Evolutionary conservation across 2,797 vertebrate genomes (phyloP), one percentile per base, ranked within the genome.

Genomic region (Oryzias dopingdopingensis): DNA sequence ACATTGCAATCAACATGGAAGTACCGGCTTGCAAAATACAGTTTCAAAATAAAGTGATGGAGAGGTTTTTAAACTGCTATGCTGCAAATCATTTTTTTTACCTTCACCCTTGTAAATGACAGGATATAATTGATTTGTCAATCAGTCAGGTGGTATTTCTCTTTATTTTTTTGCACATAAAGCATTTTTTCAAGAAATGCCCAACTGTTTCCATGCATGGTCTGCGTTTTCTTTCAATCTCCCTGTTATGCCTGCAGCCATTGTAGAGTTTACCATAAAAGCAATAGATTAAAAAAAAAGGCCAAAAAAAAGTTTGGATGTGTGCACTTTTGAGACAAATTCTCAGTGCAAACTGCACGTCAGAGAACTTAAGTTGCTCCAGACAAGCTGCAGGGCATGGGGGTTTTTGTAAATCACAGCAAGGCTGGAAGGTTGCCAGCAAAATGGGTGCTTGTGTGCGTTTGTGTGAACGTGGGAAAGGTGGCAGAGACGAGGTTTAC

Each of bases 341-440:
- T 77, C 24, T 14, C 16, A 43, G 53, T 49, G 61, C 77, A 77
- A 77, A 75, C 43, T 63, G 56, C 62, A 53, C 71, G 62, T 72
- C 64, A 74, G 74, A 74, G n/a, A 4, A 46, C 26, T 64, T 58
- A 79, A 17, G 71, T 60, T 70, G 73, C 67, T 70, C 42, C 56
- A 84, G 85, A 84, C 81, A 44, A 49, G 70, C 80, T 77, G 72
- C 71, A 58, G 77, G 81, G 60, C 67, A 58, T 17, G 56, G 56
- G 67, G 70, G 5, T 45, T 74, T 23, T 63, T 72, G 76, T 52
- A 64, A 59, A 83, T 65, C 61, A 60, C 70, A 77, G 73, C 75
- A 54, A 69, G 55, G 46, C 72, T 71, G 69, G 77, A 80, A 46
- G 68, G 52, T 14, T 69, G 85, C 80, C 81, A 83, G 52, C 42